Percentiles rank a stretch among this genome's conserved stretches.
phyloP scores from a whole-genome alignment of 2,888 invertebrate species.

The Lysandra coridon region DNA sequence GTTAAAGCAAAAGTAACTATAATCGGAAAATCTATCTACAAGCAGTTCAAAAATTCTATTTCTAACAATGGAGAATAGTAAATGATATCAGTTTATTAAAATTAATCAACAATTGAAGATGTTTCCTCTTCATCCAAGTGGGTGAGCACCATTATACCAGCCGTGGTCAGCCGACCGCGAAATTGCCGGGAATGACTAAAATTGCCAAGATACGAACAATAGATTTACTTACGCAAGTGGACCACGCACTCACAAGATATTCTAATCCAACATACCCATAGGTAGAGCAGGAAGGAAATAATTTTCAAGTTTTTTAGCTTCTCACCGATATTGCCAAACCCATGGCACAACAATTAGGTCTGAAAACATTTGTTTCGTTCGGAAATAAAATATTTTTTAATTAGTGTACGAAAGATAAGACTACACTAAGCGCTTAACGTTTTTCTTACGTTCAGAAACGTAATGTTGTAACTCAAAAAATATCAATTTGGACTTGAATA shows the following conservation, averaged over 20 bases:
- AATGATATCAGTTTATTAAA: constrained; percentile 46
- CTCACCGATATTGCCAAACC: too few species aligned
- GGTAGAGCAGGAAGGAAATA: not conserved
- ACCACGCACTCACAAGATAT: constrained; percentile 33
- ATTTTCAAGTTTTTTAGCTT: not conserved
- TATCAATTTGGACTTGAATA: too few species aligned
- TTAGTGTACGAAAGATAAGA: too few species aligned
- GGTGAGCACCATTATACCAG: constrained; percentile 46
- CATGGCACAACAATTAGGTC: not conserved
- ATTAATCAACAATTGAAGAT: constrained; percentile 46
- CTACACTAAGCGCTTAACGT: too few species aligned
- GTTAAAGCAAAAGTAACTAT: not conserved
- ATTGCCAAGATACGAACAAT: constrained; percentile 49
- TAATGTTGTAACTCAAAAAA: too few species aligned
- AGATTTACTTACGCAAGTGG: constrained; percentile 48
- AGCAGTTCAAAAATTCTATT: not conserved
- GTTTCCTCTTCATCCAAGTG: constrained; percentile 42
- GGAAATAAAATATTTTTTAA: not conserved
- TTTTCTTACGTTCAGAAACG: too few species aligned
- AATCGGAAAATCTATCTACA: not conserved
- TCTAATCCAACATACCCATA: not conserved
- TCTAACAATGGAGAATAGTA: not conserved
- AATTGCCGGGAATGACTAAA: constrained; percentile 58
- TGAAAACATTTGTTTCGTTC: not conserved
- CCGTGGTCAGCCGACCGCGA: constrained; percentile 52